Evolutionary conservation across 2,888 invertebrate genomes (phyloP), one percentile per base, ranked within the genome.

Genomic region (Sisyra terminalis): DNA sequence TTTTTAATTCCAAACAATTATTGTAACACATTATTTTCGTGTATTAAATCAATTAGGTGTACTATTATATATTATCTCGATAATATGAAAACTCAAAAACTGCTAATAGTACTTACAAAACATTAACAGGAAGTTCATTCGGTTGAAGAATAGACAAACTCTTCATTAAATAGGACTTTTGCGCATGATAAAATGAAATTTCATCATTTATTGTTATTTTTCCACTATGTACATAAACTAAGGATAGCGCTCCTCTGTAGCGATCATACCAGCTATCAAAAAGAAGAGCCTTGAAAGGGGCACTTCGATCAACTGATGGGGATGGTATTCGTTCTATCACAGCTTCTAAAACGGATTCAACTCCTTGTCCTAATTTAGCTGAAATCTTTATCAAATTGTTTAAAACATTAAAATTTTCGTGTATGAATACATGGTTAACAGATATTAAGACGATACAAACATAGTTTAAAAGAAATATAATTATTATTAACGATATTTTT

Each of bases 181-280:
- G 69, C 41, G 79, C 78, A 45, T 79, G 71, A 45, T 64, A 62
- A 48, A 83, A 85, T 45, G 72, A 72, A 11, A 97, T 80, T 47
- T 74, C 65, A 52, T 92, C 78, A 0, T 89, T 90, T 15, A 78
- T 56, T 48, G 70, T 65, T 2, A 92, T 56, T 11, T 60, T 63
- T 0, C 94, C 94, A 56, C 88, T 81, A 48, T 78, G 70, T 31
- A 93, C 69, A 57, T 81, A 83, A 16, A 85, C 70, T 17, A 88
- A 64, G 50, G 81, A 77, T 43, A 90, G 63, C 1, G 83, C 79
- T 0, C 92, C 92, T 55, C 81, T 75, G 56, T 83, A 92, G 49
- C 74, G 78, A 58, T 96, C 89, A 62, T 80, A 94, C 84, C 89
- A 92, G 44, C 89, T 89, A 57, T 97, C 97, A 63, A 93, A 93